phyloP scores from a whole-genome alignment of 2,797 vertebrate species.

The Anisognathus igniventris region DNA sequence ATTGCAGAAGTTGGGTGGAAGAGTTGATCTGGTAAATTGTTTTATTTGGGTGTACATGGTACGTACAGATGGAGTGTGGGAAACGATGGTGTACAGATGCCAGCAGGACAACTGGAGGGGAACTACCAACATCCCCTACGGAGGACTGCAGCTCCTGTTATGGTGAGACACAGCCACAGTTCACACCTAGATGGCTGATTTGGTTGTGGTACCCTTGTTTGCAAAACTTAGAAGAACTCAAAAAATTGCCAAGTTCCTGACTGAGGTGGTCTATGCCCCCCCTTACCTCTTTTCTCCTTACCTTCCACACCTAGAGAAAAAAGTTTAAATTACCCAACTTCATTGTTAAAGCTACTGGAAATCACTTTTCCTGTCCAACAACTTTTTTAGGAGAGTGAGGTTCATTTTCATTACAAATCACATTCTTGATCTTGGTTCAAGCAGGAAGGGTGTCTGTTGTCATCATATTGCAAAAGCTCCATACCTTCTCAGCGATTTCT shows the following conservation, averaged over 20 bases:
- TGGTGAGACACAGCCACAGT: fast-evolving
- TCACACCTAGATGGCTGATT: background rate
- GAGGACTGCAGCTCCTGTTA: background rate
- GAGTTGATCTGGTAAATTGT: too few species aligned
- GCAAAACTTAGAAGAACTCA: background rate
- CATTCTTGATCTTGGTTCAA: background rate
- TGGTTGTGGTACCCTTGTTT: background rate
- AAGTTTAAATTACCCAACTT: background rate
- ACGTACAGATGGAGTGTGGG: background rate
- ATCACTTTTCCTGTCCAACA: background rate
- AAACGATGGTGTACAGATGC: fast-evolving
- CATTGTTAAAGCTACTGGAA: background rate
- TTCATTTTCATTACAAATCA: background rate
- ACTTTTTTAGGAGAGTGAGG: background rate
- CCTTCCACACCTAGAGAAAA: background rate
- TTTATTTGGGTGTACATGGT: background rate
- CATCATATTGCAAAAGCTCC: too few species aligned
- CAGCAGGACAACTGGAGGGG: background rate
- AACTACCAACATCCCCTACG: background rate
- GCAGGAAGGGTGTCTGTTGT: background rate
- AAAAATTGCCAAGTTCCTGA: background rate
- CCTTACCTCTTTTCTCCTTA: background rate
- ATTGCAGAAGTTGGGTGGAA: background rate
- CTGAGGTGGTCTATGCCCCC: background rate
- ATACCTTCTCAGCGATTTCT: too few species aligned